Percentiles rank a stretch among this genome's conserved stretches.
Evolutionary conservation across 2,113 vertebrate species (phyloP).

Genomic region (Hyla sarda): DNA sequence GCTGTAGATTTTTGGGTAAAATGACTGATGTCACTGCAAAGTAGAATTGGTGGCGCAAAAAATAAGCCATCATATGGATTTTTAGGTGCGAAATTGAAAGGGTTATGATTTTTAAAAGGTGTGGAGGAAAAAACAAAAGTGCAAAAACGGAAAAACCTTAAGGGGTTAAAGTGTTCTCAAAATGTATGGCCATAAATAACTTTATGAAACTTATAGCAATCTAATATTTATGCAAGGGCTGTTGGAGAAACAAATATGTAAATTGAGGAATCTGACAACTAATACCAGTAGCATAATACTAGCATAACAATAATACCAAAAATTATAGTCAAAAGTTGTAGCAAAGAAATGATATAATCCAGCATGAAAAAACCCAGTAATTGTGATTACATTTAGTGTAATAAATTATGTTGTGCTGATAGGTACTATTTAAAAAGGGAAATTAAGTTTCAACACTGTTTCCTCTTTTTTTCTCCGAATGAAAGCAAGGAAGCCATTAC

Average conservation of each 20-base stretch:
- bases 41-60: too few species aligned
- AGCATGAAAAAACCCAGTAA: not conserved
- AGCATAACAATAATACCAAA: not conserved
- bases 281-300: not conserved
- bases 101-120: too few species aligned
- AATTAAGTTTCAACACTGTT: conserved; percentile 23
- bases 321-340: not conserved
- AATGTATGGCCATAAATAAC: not conserved
- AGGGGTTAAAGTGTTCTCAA: too few species aligned
- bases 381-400: not conserved
- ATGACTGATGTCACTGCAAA: too few species aligned
- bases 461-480: conserved; percentile 30
- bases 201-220: not conserved
- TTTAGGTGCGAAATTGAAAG: too few species aligned
- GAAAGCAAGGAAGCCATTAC: conserved; percentile 38
- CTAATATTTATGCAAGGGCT: not conserved
- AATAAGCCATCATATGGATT: too few species aligned
- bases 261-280: not conserved
- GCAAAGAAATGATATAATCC: not conserved
- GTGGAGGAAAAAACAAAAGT: too few species aligned
- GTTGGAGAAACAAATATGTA: not conserved
- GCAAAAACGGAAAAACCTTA: too few species aligned
- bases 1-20: too few species aligned
- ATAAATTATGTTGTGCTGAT: conserved; percentile 35
- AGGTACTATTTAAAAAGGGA: conserved; percentile 36